Evolutionary conservation across 2,113 vertebrate species (phyloP).

Genomic region (Opisthocomus hoazin): DNA sequence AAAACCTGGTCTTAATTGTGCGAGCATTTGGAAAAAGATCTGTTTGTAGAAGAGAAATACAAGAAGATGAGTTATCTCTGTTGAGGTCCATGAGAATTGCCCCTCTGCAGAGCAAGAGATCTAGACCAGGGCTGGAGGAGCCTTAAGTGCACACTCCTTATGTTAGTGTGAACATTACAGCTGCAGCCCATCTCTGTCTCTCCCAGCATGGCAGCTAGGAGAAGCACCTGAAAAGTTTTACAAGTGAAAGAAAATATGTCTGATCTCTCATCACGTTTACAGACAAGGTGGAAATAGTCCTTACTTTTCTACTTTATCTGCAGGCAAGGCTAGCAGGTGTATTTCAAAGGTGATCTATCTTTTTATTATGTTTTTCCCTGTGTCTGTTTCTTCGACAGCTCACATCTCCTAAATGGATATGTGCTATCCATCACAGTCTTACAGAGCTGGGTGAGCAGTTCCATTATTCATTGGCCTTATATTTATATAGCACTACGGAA

Average conservation of each 20-base stretch:
- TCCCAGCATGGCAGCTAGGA: neutral
- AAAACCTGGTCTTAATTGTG: neutral
- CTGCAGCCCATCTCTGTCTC: neutral
- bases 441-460: neutral
- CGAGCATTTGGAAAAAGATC: neutral
- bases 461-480: neutral
- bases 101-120: neutral
- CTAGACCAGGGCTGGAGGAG: neutral
- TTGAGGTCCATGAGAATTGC: neutral
- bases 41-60: neutral
- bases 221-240: neutral
- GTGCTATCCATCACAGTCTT: neutral
- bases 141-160: neutral
- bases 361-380: neutral
- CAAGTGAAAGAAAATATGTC: neutral
- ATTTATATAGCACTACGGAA: neutral
- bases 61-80: neutral
- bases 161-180: fast-evolving
- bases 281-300: neutral
- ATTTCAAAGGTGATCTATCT: neutral
- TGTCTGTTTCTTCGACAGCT: neutral
- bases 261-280: neutral
- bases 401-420: neutral
- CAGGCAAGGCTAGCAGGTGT: neutral
- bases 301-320: constrained; percentile 2